phyloP scores from a whole-genome alignment of 2,113 vertebrate species.

The Ictalurus furcatus region DNA sequence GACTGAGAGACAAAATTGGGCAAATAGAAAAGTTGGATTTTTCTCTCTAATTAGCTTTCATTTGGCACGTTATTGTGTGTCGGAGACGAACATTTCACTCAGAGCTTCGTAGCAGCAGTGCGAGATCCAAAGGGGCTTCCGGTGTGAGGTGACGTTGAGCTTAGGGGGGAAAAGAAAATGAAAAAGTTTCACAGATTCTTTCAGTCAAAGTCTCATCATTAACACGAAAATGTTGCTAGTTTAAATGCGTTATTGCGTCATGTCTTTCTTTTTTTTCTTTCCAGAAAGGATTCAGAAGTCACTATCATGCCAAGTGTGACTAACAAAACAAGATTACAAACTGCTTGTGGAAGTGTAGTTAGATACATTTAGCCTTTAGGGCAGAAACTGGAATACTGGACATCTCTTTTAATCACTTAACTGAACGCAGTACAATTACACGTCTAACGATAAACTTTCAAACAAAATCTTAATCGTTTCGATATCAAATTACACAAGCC shows the following conservation, averaged over 20 bases:
- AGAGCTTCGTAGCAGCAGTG: background rate
- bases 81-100: background rate
- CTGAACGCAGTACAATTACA: background rate
- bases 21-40: background rate
- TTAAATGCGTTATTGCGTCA: background rate
- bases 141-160: background rate
- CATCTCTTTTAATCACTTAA: too few species aligned
- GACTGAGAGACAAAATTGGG: background rate
- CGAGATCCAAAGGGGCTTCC: background rate
- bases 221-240: background rate
- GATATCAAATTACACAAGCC: background rate
- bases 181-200: background rate
- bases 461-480: too few species aligned
- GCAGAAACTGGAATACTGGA: background rate
- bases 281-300: background rate
- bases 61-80: background rate
- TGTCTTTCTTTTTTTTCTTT: too few species aligned
- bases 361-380: background rate
- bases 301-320: background rate
- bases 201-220: background rate
- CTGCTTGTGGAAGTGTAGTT: too few species aligned
- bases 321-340: background rate
- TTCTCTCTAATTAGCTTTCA: constrained; percentile 7
- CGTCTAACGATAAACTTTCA: background rate
- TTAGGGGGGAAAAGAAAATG: background rate